A percentile compares a stretch with the other conserved stretches of the same genome.
Evolutionary conservation across 2,113 vertebrate genomes (phyloP).

Genomic region (Macquaria australasica): DNA sequence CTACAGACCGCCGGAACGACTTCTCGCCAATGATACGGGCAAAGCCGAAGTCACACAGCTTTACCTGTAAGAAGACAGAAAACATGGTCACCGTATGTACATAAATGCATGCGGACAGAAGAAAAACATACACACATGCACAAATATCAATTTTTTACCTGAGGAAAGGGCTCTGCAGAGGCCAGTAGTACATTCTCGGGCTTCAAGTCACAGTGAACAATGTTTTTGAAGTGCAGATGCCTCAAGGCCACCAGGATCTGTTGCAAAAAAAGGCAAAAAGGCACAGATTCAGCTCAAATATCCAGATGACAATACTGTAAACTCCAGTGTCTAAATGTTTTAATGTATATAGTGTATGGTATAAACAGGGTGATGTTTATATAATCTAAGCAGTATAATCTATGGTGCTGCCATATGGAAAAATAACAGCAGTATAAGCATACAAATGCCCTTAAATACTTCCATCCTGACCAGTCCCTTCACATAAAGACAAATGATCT

Average conservation of each 20-base stretch:
- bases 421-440: constrained; percentile 52
- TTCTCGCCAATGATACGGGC: constrained; percentile 98
- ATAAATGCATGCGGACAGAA: not conserved
- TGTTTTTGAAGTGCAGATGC: constrained; percentile 99
- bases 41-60: constrained; percentile 98
- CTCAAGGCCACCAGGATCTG: constrained; percentile 98
- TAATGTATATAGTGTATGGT: not conserved
- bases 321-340: constrained; percentile 14
- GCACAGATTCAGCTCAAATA: constrained; percentile 8
- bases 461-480: constrained; percentile 64
- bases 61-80: constrained; percentile 87
- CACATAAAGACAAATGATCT: constrained; percentile 56
- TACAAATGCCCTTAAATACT: constrained; percentile 58
- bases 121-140: too few relatives aligned
- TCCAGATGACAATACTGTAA: constrained; percentile 13
- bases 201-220: constrained; percentile 99
- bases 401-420: constrained; percentile 47
- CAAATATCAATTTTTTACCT: constrained; percentile 80
- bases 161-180: constrained; percentile 97
- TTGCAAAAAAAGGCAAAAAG: constrained; percentile 47
- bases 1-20: constrained; percentile 96
- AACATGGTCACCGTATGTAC: not conserved
- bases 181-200: constrained; percentile 98
- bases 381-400: constrained; percentile 22
- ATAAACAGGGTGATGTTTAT: constrained; percentile 45